Evolutionary conservation across 2,888 invertebrate genomes (phyloP).

Genomic region (Thysanoteuthis rhombus): DNA sequence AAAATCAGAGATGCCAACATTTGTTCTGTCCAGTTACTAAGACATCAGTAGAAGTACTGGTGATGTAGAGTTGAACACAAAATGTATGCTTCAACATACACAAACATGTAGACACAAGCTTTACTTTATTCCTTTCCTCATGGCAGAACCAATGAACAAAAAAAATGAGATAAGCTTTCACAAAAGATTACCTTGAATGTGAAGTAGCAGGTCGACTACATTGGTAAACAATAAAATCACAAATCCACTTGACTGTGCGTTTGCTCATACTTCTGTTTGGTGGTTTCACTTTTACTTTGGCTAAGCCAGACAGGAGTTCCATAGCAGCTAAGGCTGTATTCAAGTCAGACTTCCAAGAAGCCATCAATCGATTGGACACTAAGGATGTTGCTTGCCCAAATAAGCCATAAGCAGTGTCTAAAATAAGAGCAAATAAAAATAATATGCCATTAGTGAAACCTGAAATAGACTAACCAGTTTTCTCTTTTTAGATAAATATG

Average conservation of each 20-base stretch:
- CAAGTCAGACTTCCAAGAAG: conserved; percentile 94
- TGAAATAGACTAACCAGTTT: background rate
- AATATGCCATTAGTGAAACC: background rate
- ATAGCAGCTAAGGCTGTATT: conserved; percentile 93
- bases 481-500: background rate
- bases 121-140: no score
- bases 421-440: conserved; percentile 31
- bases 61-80: no score
- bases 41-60: no score
- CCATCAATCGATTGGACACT: conserved; percentile 92
- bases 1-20: no score
- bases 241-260: conserved; percentile 88
- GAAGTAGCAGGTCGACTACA: conserved; percentile 86
- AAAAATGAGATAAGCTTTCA: no score
- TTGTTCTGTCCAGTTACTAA: no score
- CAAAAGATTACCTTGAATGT: conserved; percentile 74
- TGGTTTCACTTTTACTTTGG: conserved; percentile 71
- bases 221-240: conserved; percentile 95
- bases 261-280: conserved; percentile 65
- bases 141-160: no score
- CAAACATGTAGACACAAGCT: no score
- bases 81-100: no score
- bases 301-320: conserved; percentile 89
- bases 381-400: conserved; percentile 92
- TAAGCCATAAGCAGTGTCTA: conserved; percentile 86